Base-by-base conservation (phyloP, 2,888 invertebrate genomes). In the Neoaliturus tenellus region DNA sequence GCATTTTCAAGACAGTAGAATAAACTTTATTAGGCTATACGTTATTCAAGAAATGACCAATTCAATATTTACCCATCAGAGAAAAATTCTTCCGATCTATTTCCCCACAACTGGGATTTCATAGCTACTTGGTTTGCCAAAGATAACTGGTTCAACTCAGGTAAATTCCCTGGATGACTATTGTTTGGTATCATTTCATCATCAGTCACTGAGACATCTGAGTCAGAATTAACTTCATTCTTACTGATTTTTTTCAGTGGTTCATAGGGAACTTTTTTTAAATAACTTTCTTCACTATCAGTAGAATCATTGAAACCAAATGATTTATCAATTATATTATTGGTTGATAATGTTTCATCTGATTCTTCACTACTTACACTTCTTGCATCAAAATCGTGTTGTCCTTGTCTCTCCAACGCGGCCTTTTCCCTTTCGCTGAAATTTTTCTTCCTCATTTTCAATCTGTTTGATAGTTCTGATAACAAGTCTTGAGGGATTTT, bases 21-120 rank as follows among this genome's bases (percentile, higher is more conserved):
- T n/a, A n/a, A n/a, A n/a, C n/a, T n/a, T n/a, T n/a, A n/a, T n/a
- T n/a, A n/a, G n/a, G n/a, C n/a, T n/a, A n/a, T n/a, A n/a, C n/a
- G n/a, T n/a, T n/a, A n/a, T n/a, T n/a, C n/a, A n/a, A n/a, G n/a
- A n/a, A n/a, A n/a, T n/a, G n/a, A n/a, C n/a, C n/a, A n/a, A n/a
- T n/a, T n/a, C n/a, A n/a, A n/a, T n/a, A n/a, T 51, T 78, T 35
- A 78, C 14, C 78, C 78, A 55, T 78, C 78, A 78, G 55, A 55
- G 35, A 35, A 78, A 28, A n/a, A 51, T 10, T 78, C 78, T 31
- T 78, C 78, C 20, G 31, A 20, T 25, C 35, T 33, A 25, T 55
- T 51, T 55, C 55, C 25, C 78, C 78, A 78, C n/a, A 55, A 25
- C 25, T 78, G 78, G 33, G 78, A 78, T 78, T 78, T 51, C 20